Evolutionary conservation across 2,113 vertebrate genomes (phyloP).

Genomic region (Benitochromis conjunctus): DNA sequence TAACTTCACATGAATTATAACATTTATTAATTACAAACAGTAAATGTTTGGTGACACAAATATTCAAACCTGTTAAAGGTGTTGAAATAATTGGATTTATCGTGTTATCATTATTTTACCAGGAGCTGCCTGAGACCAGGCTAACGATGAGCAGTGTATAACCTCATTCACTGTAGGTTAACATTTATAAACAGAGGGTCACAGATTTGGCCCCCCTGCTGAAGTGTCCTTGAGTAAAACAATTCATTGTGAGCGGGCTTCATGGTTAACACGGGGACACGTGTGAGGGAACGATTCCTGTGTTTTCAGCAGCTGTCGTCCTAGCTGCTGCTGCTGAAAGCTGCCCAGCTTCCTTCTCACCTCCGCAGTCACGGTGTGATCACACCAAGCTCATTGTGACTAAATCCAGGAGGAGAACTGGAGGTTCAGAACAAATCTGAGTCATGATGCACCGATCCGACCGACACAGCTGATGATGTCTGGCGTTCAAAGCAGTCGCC

Average conservation of each 20-base stretch:
- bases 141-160: background rate
- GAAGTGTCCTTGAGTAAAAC: conserved; percentile 1
- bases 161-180: background rate
- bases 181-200: background rate
- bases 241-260: accelerated
- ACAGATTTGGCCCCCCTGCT: background rate
- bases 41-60: background rate
- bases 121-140: background rate
- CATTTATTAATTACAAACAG: background rate
- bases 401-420: background rate
- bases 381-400: background rate
- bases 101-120: background rate
- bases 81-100: background rate
- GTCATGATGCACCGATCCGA: background rate
- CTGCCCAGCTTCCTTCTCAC: background rate
- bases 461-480: background rate
- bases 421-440: background rate
- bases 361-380: accelerated
- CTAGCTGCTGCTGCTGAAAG: background rate
- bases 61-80: background rate
- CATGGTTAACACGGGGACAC: background rate
- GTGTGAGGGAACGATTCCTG: background rate
- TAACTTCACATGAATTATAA: background rate
- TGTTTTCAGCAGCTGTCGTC: background rate
- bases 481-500: background rate